A percentile compares a stretch with the other conserved stretches of the same genome.
These are phyloP conservation scores for Cyanistes caeruleus DNA, from an alignment of 2,113 vertebrate species.

Conservation along the genomic window DNA sequence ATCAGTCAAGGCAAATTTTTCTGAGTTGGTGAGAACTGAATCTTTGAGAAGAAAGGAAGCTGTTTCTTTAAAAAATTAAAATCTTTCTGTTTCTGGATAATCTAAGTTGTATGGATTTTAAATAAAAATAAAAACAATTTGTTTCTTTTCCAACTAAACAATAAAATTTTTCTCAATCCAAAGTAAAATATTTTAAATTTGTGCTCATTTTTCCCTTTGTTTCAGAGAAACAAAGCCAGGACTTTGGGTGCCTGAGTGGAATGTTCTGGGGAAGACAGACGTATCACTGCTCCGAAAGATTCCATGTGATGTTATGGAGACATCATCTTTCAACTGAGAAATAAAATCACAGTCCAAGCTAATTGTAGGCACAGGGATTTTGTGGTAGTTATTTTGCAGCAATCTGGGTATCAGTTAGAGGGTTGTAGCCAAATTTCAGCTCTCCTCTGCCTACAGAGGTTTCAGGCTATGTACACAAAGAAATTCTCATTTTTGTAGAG, in stretches of 20 bases:
- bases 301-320: fast-evolving
- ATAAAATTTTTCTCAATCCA: fast-evolving
- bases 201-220: neutral
- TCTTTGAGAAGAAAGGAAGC: neutral
- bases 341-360: neutral
- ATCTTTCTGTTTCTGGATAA: neutral
- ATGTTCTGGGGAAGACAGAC: neutral
- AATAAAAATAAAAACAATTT: neutral
- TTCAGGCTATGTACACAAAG: neutral
- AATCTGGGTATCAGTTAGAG: neutral
- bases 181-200: neutral
- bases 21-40: neutral
- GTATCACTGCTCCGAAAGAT: fast-evolving
- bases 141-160: neutral
- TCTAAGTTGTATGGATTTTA: neutral
- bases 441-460: neutral
- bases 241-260: neutral
- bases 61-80: neutral
- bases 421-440: neutral
- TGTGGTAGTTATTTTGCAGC: neutral
- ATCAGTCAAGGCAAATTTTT: neutral
- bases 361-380: neutral
- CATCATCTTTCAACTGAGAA: neutral
- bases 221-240: neutral
- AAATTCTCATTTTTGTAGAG: neutral